Conservation (phyloP, 2,888 invertebrate genomes). For the Acronicta aceris region DNA sequence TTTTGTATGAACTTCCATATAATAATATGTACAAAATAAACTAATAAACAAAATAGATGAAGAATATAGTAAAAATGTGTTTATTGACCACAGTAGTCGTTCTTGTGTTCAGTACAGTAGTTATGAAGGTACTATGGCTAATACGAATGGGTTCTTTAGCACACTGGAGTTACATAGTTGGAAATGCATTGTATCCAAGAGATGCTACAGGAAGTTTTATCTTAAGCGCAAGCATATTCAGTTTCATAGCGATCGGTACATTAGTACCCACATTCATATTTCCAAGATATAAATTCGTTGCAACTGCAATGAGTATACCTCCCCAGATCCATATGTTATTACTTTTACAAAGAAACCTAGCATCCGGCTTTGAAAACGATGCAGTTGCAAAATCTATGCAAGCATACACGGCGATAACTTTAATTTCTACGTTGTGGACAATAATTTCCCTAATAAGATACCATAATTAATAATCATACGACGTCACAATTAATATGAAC, state of each 20-base stretch:
- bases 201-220: constrained; percentile 55
- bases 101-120: constrained; percentile 51
- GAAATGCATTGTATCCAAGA: constrained; percentile 63
- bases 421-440: constrained; percentile 69
- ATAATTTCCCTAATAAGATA: constrained; percentile 52
- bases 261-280: constrained; percentile 65
- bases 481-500: neutral
- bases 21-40: neutral
- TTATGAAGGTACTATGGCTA: constrained; percentile 65
- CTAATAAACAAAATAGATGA: neutral
- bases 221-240: constrained; percentile 62
- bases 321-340: constrained; percentile 75
- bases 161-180: constrained; percentile 76
- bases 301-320: constrained; percentile 69
- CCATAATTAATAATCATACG: too few species aligned
- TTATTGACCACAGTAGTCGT: constrained; percentile 55
- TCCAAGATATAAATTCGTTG: constrained; percentile 65
- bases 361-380: constrained; percentile 57
- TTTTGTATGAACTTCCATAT: neutral
- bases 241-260: constrained; percentile 63
- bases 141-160: constrained; percentile 68
- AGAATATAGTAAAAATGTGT: constrained; percentile 51
- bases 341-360: constrained; percentile 63
- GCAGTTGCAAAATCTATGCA: constrained; percentile 61
- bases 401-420: constrained; percentile 64